Evolutionary conservation across 2,113 vertebrate genomes (phyloP), one percentile per base, ranked within the genome.

Genomic region (Elephantulus edwardii): DNA sequence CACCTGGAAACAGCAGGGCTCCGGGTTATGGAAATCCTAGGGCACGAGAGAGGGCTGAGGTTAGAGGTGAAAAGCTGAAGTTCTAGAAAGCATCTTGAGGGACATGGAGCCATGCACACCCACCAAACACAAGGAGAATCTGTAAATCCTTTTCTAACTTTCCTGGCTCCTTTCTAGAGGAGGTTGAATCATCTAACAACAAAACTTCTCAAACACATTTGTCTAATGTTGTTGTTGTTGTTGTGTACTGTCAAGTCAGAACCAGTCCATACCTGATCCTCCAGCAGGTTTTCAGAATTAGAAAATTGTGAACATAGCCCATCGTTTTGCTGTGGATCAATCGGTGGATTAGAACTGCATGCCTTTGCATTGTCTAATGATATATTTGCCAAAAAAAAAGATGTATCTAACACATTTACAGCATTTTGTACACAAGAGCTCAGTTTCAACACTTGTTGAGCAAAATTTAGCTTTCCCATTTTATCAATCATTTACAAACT

Each of bases 401-500:
- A 35, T 1, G 0, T 38, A 10, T 72, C 33, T 78, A 4, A 42
- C 30, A 6, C 42, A 71, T 74, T 86, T 33, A 62, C 0, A 66
- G 44, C 9, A n/a, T 38, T 86, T 78, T 30, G 10, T 64, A 46
- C 0, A 0, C 3, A 79, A 78, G 28, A 71, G 26, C 24, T 87
- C n/a, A 19, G 48, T 30, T 78, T 74, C 71, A 82, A 44, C 20
- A 26, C 44, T 68, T 71, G 50, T 72, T 78, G 78, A 86, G 60
- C 66, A 70, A n/a, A n/a, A 58, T 24, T 88, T 6, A 38, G 28
- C 38, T 74, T 79, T 20, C 40, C 26, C 8, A 6, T 40, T 75
- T 94, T 6, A 6, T 66, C 52, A 10, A 54, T 66, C 28, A 58
- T 77, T 93, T 72, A 38, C 86, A 93, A 72, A 56, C 6, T 30